These are phyloP conservation scores for Heteronetta atricapilla DNA, from an alignment of 2,113 vertebrate species.

Conservation along the genomic window DNA sequence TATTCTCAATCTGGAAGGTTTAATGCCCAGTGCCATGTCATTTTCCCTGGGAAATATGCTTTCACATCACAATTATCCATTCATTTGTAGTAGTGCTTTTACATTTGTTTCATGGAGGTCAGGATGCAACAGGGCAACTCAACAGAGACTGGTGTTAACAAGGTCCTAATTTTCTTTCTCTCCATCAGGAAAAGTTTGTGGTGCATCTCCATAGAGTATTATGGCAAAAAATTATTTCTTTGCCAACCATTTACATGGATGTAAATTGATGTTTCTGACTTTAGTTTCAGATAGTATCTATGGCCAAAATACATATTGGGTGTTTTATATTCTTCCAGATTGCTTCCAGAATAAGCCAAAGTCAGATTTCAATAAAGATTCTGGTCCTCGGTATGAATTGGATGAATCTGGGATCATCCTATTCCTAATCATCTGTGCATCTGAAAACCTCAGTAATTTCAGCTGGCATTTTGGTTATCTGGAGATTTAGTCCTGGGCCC, in stretches of 20 bases:
- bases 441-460: constrained; percentile 21
- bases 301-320: neutral
- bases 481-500: neutral
- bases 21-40: neutral
- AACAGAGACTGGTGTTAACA: neutral
- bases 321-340: neutral
- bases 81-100: neutral
- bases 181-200: neutral
- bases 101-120: neutral
- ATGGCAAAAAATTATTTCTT: neutral
- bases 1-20: neutral
- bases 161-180: neutral
- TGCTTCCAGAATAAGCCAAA: neutral
- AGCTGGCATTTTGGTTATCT: neutral
- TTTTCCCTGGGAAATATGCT: neutral
- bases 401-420: neutral
- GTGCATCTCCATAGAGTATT: neutral
- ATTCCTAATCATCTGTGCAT: neutral
- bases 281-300: neutral
- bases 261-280: neutral
- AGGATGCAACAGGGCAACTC: neutral
- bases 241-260: neutral
- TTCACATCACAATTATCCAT: constrained; percentile 4
- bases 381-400: neutral
- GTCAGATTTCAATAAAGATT: neutral